phyloP scores from a whole-genome alignment of 2,113 vertebrate species.

The Bos javanicus region DNA sequence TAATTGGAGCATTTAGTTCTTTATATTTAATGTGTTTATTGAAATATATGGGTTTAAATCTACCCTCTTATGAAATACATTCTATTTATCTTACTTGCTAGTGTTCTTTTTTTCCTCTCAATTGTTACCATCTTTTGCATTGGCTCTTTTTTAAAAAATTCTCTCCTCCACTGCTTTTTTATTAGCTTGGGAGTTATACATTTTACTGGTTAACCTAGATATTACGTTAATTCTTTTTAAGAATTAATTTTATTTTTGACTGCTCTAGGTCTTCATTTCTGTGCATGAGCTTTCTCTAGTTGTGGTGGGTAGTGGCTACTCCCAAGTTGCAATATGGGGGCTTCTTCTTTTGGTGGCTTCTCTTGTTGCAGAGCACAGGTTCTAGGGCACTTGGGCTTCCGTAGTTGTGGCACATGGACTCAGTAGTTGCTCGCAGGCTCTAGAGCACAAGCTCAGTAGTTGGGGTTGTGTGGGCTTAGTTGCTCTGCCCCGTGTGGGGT shows the following conservation, averaged over 20 bases:
- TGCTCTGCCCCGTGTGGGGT: not conserved
- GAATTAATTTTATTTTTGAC: not conserved
- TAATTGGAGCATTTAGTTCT: not conserved
- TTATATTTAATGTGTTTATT: not conserved
- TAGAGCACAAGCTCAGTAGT: not conserved
- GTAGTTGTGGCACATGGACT: not conserved
- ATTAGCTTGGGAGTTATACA: not conserved
- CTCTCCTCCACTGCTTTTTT: not conserved
- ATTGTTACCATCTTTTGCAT: not conserved
- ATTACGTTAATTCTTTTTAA: not conserved
- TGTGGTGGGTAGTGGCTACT: not conserved
- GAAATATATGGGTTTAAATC: not conserved
- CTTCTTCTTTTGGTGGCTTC: not conserved
- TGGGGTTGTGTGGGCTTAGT: not conserved
- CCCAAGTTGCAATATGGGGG: fast-evolving
- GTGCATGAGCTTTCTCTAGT: not conserved
- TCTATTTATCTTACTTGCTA: not conserved
- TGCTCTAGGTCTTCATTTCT: not conserved
- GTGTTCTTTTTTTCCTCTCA: not conserved
- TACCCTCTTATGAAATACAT: not conserved
- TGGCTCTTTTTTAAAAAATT: not conserved
- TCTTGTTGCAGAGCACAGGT: not conserved
- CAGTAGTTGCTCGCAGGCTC: not conserved
- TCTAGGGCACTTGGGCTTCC: not conserved
- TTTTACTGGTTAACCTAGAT: not conserved